phyloP scores from a whole-genome alignment of 2,113 vertebrate genomes.

The Xenopus laevis region DNA sequence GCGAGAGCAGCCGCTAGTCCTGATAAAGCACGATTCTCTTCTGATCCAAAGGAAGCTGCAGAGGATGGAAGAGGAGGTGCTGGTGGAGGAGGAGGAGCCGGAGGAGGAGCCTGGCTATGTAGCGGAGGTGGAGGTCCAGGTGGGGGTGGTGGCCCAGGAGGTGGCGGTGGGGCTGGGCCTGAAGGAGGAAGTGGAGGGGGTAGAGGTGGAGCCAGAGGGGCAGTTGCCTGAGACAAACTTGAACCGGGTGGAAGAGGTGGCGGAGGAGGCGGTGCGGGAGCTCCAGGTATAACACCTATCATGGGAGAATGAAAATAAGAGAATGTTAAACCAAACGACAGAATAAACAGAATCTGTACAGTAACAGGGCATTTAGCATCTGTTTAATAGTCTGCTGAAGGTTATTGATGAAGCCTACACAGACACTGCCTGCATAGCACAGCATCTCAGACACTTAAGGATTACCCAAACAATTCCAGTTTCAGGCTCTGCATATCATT shows the following conservation, averaged over 20 bases:
- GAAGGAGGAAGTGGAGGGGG: constrained; percentile 50
- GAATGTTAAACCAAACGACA: no score
- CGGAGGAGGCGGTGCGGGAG: constrained; percentile 78
- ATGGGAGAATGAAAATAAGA: constrained; percentile 41
- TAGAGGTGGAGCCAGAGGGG: constrained; percentile 65
- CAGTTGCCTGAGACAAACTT: constrained; percentile 63
- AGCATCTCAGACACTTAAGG: no score
- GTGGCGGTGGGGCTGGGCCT: constrained; percentile 55
- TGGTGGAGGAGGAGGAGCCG: constrained; percentile 75
- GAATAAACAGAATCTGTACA: no score
- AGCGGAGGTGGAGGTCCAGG: constrained; percentile 75
- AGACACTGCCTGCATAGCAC: no score
- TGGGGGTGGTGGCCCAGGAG: constrained; percentile 61
- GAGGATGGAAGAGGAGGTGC: constrained; percentile 85
- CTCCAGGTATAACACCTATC: constrained; percentile 73
- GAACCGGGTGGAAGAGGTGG: constrained; percentile 80
- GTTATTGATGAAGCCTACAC: no score
- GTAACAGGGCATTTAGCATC: no score
- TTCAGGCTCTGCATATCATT: no score
- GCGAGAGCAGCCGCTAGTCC: constrained; percentile 91
- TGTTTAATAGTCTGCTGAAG: no score
- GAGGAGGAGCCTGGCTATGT: constrained; percentile 62
- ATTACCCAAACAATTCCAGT: no score
- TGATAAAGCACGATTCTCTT: constrained; percentile 82
- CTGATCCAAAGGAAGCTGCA: constrained; percentile 71